Evolutionary conservation across 2,113 vertebrate genomes (phyloP).

Genomic region (Irena cyanogastra): DNA sequence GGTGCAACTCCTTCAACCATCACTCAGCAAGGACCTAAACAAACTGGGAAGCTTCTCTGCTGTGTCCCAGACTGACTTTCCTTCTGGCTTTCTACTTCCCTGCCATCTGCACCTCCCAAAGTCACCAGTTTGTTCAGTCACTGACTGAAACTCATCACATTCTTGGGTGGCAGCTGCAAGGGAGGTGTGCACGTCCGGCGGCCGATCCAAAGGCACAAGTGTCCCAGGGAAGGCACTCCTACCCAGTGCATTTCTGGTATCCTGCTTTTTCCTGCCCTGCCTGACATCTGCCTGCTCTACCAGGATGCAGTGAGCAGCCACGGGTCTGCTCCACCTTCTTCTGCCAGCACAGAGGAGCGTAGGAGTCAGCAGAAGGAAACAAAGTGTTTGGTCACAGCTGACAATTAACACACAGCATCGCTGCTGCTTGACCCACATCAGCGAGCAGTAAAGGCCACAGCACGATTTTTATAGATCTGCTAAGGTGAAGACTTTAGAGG

Average conservation of each 20-base stretch:
- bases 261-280: background rate
- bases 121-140: background rate
- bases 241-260: background rate
- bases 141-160: background rate
- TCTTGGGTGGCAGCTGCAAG: background rate
- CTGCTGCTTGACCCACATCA: background rate
- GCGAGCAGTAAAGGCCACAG: background rate
- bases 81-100: background rate
- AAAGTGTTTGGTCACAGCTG: background rate
- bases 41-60: background rate
- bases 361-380: background rate
- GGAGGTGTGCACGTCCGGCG: accelerated
- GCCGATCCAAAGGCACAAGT: background rate
- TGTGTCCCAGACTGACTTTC: background rate
- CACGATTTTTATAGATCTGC: background rate
- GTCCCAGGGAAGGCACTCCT: background rate
- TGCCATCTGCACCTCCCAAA: background rate
- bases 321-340: background rate
- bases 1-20: background rate
- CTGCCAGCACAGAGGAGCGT: background rate
- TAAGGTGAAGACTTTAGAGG: background rate
- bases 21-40: background rate
- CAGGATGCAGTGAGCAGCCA: background rate
- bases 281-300: background rate
- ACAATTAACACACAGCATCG: background rate